Evolutionary conservation across 2,888 invertebrate species (phyloP), one percentile per base, ranked within the genome.

Genomic region (Caenorhabditis angaria): DNA sequence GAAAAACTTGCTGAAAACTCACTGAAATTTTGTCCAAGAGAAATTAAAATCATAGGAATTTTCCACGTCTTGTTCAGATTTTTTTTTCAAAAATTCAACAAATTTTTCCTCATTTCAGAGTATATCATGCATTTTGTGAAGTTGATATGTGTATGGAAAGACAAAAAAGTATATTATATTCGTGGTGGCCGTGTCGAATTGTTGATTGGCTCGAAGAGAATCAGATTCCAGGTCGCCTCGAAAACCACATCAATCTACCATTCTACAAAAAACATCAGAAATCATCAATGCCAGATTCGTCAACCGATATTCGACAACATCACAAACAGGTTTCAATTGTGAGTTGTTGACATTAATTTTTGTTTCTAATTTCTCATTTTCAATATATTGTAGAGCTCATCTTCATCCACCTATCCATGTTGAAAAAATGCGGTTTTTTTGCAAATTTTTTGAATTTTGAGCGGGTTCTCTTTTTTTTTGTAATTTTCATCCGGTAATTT

Each of bases 81-180:
- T 20, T 57, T 57, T n/a, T 35, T 20, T 3, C 20, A 20, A 0
- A 29, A 27, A 50, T 4, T 50, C 27, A 28, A n/a, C 50, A 54
- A 25, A 25, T 18, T 25, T 62, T 12, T 22, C 22, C 14, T 14
- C 8, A n/a, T 50, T 73, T 22, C 74, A 82, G 82, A 59, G 65
- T 77, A 12, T 82, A 82, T 57, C 82, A 82, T 60, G 81, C 79
- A 20, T 82, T 78, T 61, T 76, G 77, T 51, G 82, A 82, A 57
- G 61, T 79, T 35, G 80, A 81, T 58, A 69, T 79, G 70, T 78
- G 70, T 47, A 65, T 78, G 66, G 80, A 82, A 53, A 64, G 82
- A 10, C 66, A 67, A 32, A 72, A 76, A 50, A 68, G 68, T n/a
- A 72, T 78, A 20, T 66, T 81, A 14, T 70, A 73, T 61, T 60